phyloP scores from a whole-genome alignment of 1,140 invertebrate genomes.

The Plodia interpunctella region DNA sequence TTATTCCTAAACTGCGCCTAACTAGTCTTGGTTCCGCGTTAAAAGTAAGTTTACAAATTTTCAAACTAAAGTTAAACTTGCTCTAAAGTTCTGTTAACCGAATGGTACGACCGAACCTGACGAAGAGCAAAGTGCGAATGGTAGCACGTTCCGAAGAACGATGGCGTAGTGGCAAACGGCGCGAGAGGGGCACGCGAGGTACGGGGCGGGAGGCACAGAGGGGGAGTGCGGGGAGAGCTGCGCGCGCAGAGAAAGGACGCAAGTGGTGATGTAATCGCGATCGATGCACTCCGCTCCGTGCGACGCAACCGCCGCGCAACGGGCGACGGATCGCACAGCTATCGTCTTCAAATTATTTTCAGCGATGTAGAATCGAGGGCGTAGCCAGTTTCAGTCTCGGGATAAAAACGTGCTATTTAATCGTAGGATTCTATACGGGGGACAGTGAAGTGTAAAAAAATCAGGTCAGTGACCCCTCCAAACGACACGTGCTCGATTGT shows the following conservation, averaged over 20 bases:
- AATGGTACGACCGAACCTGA: conserved; percentile 39
- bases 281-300: conserved; percentile 64
- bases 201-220: conserved; percentile 22
- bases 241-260: conserved; percentile 73
- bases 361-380: conserved; percentile 8
- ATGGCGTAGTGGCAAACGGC: conserved; percentile 47
- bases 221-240: conserved; percentile 41
- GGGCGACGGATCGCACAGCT: conserved; percentile 19
- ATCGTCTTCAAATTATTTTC: conserved; percentile 19
- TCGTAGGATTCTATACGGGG: background rate
- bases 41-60: conserved; percentile 40
- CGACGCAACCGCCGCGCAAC: conserved; percentile 38
- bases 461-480: conserved; percentile 33
- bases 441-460: conserved; percentile 7
- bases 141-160: conserved; percentile 41
- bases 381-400: background rate
- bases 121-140: conserved; percentile 61
- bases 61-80: conserved; percentile 47
- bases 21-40: conserved; percentile 16
- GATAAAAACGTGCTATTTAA: conserved; percentile 1
- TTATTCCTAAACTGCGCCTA: conserved; percentile 18
- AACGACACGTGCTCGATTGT: conserved; percentile 29
- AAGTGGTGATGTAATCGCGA: conserved; percentile 71
- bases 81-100: conserved; percentile 27
- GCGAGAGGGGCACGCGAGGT: conserved; percentile 34